These are phyloP conservation scores for Cephalopholis sonnerati DNA, from an alignment of 2,113 vertebrate species.

Conservation along the genomic window DNA sequence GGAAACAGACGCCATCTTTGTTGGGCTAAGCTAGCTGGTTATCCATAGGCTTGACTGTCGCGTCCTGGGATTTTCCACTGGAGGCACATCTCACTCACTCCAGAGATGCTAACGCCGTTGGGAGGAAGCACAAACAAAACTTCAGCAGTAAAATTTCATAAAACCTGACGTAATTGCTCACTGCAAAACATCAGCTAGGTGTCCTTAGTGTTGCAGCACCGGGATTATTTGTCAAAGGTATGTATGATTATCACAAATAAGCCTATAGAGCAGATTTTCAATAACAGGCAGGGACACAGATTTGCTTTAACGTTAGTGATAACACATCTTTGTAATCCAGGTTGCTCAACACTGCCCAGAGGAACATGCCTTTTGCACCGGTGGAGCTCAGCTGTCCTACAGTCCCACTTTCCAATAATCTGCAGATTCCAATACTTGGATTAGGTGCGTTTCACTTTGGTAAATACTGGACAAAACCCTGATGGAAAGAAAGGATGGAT, in stretches of 20 bases:
- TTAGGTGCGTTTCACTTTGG: constrained; percentile 69
- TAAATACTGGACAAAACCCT: neutral
- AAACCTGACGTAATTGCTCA: neutral
- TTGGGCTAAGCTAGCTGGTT: neutral
- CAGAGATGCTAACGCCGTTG: constrained; percentile 6
- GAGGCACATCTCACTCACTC: neutral
- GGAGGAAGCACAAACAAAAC: too few relatives aligned
- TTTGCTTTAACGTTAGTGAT: neutral
- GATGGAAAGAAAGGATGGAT: neutral
- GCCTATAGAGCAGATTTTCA: neutral
- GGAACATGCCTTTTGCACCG: constrained; percentile 18
- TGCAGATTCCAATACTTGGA: constrained; percentile 79
- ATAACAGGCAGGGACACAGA: neutral
- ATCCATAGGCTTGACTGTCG: neutral
- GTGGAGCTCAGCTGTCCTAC: constrained; percentile 60
- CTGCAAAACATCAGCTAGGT: neutral
- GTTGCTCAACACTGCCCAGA: neutral
- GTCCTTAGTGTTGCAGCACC: neutral
- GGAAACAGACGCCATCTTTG: constrained; percentile 49
- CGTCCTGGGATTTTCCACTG: neutral
- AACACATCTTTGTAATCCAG: neutral
- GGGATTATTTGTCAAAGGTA: neutral
- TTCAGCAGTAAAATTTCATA: neutral
- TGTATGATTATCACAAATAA: neutral
- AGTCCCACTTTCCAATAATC: constrained; percentile 83